Percentiles rank a stretch among this genome's conserved stretches.
These are phyloP conservation scores for Perodicticus potto DNA, from an alignment of 2,797 vertebrate species.

Conservation along the genomic window DNA sequence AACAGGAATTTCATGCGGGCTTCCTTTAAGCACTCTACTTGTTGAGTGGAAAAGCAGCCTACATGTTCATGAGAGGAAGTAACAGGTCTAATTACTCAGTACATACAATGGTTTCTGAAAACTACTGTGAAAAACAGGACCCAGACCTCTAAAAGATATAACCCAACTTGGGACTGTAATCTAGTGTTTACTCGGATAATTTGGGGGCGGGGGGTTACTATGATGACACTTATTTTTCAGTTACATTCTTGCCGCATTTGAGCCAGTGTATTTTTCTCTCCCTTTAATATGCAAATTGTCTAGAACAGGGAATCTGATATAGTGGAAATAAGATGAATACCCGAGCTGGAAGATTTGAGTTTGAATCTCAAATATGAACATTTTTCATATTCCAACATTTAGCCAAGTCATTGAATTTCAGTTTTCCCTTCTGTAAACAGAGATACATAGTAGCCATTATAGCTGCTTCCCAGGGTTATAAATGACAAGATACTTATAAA, in stretches of 20 bases:
- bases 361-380: background rate
- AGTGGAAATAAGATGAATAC: background rate
- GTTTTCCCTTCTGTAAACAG: background rate
- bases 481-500: background rate
- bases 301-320: background rate
- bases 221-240: conserved; percentile 38
- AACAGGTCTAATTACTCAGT: background rate
- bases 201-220: background rate
- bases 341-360: conserved; percentile 1
- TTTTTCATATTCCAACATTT: background rate
- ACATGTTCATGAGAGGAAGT: background rate
- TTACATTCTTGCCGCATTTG: background rate
- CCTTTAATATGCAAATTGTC: background rate
- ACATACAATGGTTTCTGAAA: conserved; percentile 48
- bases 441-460: background rate
- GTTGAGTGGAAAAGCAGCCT: conserved; percentile 24
- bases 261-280: conserved; percentile 42
- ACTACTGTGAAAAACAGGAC: background rate
- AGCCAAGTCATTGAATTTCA: background rate
- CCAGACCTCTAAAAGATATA: background rate
- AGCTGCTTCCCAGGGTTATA: background rate
- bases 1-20: conserved; percentile 62
- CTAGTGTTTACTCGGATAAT: background rate
- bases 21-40: conserved; percentile 36
- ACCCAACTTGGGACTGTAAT: background rate